These are phyloP conservation scores for Amblyjoppa fuscipennis DNA, from an alignment of 2,888 invertebrate species.

Conservation along the genomic window DNA sequence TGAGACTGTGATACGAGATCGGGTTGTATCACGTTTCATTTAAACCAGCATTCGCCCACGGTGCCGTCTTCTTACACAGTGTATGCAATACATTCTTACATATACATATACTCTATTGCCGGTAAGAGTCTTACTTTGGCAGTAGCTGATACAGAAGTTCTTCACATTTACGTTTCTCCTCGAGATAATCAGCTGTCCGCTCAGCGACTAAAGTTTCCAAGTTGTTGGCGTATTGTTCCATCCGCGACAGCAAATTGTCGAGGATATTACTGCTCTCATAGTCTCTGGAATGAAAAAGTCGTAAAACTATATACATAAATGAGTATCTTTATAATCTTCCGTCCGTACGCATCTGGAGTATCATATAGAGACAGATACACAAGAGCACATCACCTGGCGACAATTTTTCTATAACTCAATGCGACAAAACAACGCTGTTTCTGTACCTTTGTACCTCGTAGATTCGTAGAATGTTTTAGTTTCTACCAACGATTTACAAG, in stretches of 20 bases:
- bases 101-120: background rate
- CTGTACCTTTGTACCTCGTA: too few species aligned
- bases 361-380: background rate
- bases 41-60: slow-evolving; percentile 20
- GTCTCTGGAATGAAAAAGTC: slow-evolving; percentile 87
- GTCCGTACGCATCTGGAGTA: background rate
- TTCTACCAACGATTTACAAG: too few species aligned
- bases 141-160: slow-evolving; percentile 97
- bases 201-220: slow-evolving; percentile 98
- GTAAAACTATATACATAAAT: background rate
- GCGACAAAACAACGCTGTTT: too few species aligned
- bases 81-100: background rate
- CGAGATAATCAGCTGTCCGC: slow-evolving; percentile 98
- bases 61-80: background rate
- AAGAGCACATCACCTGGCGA: background rate
- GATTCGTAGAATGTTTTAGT: too few species aligned
- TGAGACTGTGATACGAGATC: background rate
- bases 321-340: background rate
- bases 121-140: slow-evolving; percentile 90
- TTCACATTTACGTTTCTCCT: slow-evolving; percentile 99
- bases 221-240: slow-evolving; percentile 99
- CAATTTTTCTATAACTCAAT: too few species aligned
- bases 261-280: slow-evolving; percentile 97
- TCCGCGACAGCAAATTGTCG: slow-evolving; percentile 97
- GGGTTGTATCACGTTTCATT: slow-evolving; percentile 27